A percentile compares a stretch with the other conserved stretches of the same genome.
Evolutionary conservation across 2,797 vertebrate genomes (phyloP).

Genomic region (Lepus townsendii): DNA sequence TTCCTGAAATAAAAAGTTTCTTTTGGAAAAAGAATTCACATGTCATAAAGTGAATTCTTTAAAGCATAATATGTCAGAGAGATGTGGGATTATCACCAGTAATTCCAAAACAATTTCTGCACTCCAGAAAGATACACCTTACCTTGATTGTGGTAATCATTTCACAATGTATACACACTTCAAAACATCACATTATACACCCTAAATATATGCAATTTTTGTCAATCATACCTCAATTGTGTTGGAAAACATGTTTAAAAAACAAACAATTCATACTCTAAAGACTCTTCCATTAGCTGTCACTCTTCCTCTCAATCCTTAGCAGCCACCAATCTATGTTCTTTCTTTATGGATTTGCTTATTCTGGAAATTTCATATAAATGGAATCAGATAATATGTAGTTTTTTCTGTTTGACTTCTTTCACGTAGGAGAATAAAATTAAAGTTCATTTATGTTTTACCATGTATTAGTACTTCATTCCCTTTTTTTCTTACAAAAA

Average conservation of each 20-base stretch:
- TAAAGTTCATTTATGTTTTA: neutral
- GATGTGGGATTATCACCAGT: neutral
- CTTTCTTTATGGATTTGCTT: no score
- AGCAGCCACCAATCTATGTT: no score
- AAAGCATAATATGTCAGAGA: neutral
- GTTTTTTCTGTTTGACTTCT: neutral
- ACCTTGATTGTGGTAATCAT: neutral
- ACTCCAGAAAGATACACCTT: neutral
- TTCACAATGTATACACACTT: no score
- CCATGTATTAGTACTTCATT: neutral
- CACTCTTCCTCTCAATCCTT: neutral
- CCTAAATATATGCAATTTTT: neutral
- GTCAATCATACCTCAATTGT: neutral
- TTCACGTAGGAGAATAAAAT: neutral
- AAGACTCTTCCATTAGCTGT: neutral
- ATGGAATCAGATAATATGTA: no score
- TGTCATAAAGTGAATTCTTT: neutral
- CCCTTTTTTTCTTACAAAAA: neutral
- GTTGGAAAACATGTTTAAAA: neutral
- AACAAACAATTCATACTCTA: neutral
- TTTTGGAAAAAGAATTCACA: neutral
- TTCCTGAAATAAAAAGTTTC: no score
- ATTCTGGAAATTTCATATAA: no score
- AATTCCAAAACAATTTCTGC: conserved; percentile 13
- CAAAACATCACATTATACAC: no score